These are phyloP conservation scores for Pseudoatta argentina DNA, from an alignment of 1,140 invertebrate genomes.

Conservation along the genomic window DNA sequence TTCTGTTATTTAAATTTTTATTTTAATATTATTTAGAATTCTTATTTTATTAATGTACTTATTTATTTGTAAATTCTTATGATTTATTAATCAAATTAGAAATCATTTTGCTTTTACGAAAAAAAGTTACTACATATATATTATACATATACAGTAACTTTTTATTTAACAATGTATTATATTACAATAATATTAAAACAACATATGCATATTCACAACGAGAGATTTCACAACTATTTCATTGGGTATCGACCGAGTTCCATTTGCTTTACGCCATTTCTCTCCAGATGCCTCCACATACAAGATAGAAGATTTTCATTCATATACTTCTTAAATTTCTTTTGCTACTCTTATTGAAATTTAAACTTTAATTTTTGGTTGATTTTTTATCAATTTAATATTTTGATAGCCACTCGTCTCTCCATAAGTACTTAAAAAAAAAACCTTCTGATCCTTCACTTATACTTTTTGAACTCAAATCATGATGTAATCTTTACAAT, in stretches of 20 bases:
- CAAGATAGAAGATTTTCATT: slow-evolving; percentile 46
- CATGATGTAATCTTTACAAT: background rate
- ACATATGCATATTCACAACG: background rate
- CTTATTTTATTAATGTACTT: background rate
- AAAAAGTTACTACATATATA: background rate
- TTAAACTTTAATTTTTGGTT: background rate
- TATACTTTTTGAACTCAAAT: background rate
- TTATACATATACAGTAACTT: background rate
- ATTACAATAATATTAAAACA: slow-evolving; percentile 15
- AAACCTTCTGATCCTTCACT: background rate
- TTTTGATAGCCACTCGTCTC: background rate
- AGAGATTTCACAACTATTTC: slow-evolving; percentile 2
- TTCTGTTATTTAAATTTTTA: background rate
- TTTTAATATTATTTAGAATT: background rate
- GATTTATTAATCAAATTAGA: background rate
- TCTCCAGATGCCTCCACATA: slow-evolving; percentile 78
- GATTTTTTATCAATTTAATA: background rate
- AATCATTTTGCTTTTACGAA: background rate
- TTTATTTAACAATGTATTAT: slow-evolving; percentile 5
- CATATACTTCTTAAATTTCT: background rate
- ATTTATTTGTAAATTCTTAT: background rate
- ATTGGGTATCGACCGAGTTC: slow-evolving; percentile 65
- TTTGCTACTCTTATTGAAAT: slow-evolving; percentile 10
- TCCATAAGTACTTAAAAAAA: background rate
- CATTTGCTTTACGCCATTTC: slow-evolving; percentile 65